Evolutionary conservation across 2,888 invertebrate genomes (phyloP).

Genomic region (Mythimna pallens): DNA sequence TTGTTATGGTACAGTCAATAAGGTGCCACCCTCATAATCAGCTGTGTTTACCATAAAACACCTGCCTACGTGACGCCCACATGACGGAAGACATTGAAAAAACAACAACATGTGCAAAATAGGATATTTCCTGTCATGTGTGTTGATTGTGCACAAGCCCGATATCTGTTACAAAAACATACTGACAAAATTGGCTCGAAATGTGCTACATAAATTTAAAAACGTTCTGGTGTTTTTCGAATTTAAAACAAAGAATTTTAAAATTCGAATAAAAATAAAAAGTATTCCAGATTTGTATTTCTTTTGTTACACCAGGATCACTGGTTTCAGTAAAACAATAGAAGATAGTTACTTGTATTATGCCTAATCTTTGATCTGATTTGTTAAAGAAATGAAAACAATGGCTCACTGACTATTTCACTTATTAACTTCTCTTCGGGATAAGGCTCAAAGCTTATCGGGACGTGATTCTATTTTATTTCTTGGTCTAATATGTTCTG

Average conservation of each 20-base stretch:
- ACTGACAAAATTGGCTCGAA: background rate
- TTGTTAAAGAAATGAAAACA: slow-evolving; percentile 34
- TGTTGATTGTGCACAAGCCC: slow-evolving; percentile 11
- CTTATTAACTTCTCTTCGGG: background rate
- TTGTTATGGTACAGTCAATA: slow-evolving; percentile 29
- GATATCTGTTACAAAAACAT: slow-evolving; percentile 3
- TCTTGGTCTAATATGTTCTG: background rate
- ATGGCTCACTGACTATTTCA: background rate
- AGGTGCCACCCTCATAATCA: slow-evolving; percentile 45
- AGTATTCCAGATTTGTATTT: too few relatives aligned
- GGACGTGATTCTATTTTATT: background rate
- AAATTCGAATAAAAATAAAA: too few relatives aligned
- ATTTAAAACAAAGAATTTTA: too few relatives aligned
- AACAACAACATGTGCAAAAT: slow-evolving; percentile 60
- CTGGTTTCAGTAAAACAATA: slow-evolving; percentile 9
- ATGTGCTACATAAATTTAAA: background rate
- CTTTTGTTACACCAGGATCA: background rate
- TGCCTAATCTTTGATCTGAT: slow-evolving; percentile 22
- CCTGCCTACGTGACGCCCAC: slow-evolving; percentile 46
- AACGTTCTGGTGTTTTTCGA: background rate
- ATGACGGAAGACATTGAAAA: slow-evolving; percentile 59
- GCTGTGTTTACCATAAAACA: slow-evolving; percentile 60
- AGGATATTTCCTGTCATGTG: slow-evolving; percentile 56
- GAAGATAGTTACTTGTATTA: background rate
- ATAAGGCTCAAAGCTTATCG: background rate